Evolutionary conservation across 1,140 invertebrate species (phyloP).

Genomic region (Hylaeus volcanicus): DNA sequence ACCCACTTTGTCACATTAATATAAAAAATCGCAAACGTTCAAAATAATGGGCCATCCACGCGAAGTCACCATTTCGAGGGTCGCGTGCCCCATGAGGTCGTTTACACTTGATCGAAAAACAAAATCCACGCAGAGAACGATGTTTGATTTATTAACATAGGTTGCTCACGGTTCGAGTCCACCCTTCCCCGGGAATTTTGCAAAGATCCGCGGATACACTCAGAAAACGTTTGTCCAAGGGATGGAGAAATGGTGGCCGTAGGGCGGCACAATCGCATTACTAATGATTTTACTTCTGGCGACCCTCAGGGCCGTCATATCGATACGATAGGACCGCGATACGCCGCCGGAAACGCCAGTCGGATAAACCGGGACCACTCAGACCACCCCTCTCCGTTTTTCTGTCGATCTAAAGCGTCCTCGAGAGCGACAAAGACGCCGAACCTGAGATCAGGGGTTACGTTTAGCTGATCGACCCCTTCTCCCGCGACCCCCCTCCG

Average conservation of each 20-base stretch:
- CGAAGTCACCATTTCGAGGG: no score
- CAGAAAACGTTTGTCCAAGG: conserved; percentile 28
- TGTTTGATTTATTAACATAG: conserved; percentile 9
- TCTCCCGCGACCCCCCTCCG: conserved; percentile 37
- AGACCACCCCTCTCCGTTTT: conserved; percentile 39
- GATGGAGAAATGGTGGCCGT: conserved; percentile 26
- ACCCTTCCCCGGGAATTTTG: conserved; percentile 34
- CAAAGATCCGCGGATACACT: conserved; percentile 43
- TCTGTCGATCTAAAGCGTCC: conserved; percentile 25
- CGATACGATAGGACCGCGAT: conserved; percentile 72
- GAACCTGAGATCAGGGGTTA: conserved; percentile 64
- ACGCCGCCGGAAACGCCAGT: conserved; percentile 69
- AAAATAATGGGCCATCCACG: no score
- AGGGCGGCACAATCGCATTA: conserved; percentile 73
- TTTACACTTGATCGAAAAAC: neutral
- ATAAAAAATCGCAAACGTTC: no score
- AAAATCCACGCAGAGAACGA: no score
- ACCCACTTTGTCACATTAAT: no score
- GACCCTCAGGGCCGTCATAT: conserved; percentile 73
- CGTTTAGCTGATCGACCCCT: conserved; percentile 72
- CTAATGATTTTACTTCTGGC: conserved; percentile 75
- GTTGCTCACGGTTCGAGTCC: no score
- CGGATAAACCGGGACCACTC: conserved; percentile 65
- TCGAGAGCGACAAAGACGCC: conserved; percentile 1
- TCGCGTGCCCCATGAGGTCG: no score